Base-by-base conservation (phyloP, 2,113 vertebrate genomes). In the Clarias gariepinus region DNA sequence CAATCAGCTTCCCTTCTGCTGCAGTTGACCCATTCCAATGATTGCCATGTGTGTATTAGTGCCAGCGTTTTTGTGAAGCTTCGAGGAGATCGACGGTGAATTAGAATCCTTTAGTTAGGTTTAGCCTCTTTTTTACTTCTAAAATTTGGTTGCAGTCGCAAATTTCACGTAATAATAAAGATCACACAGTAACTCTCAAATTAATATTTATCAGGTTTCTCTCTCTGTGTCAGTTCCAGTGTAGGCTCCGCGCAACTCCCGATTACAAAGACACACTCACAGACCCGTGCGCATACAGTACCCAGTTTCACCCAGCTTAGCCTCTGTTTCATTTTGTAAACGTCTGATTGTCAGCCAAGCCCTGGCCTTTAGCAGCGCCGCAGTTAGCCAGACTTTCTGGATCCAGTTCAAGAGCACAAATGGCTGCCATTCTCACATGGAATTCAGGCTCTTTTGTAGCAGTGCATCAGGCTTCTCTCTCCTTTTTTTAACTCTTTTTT, bases 1-100 rank as follows among this genome's bases (percentile, higher is more conserved):
- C 53, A 61, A 63, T 74, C 57, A 84, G 55, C 83, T 61, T 41
- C 55, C 71, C 71, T 88, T 86, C n/a, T 87, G 76, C 81, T 11
- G 30, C 93, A 92, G 91, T 90, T 93, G 90, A 92, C 91, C 89
- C 93, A 91, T 93, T 86, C 88, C 92, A 91, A 92, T 93, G 91
- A 92, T 89, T 91, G 85, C 88, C 93, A 93, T 93, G 91, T 94
- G 92, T 93, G 91, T 93, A 93, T 92, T 90, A 91, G 91, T 91
- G 91, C 90, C 90, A 88, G 89, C 85, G 60, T 84, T 78, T 85
- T 91, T 89, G 81, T 90, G 87, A 92, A 92, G 92, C 89, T 88
- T 63, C 86, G 87, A 89, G 91, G 86, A 89, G 92, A 90, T 92
- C 92, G 93, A 92, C 87, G 85, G 87, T 87, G 85, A 78, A 73